Evolutionary conservation across 2,113 vertebrate species (phyloP).

Genomic region (Psittacula cyanocephala): DNA sequence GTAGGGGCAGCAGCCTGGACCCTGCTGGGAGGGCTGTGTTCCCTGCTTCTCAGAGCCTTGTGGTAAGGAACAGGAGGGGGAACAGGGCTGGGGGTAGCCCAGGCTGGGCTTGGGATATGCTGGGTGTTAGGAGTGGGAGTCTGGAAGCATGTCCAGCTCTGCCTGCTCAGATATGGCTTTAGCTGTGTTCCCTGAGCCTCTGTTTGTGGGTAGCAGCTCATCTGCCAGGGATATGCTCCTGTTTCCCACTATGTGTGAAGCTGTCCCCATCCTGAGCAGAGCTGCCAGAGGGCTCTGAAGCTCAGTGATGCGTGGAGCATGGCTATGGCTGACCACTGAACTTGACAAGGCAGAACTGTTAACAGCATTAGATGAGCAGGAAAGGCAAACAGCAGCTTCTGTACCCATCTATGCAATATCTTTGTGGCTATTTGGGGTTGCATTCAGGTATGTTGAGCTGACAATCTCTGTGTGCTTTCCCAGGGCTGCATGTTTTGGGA

Average conservation of each 20-base stretch:
- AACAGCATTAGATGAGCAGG: neutral
- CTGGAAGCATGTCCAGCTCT: too few relatives aligned
- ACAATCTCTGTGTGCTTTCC: neutral
- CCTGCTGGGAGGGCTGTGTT: rapidly evolving
- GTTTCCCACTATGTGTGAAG: rapidly evolving
- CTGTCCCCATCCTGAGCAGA: too few relatives aligned
- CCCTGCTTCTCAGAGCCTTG: neutral
- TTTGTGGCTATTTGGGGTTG: neutral
- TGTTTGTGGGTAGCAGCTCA: too few relatives aligned
- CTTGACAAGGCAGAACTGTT: too few relatives aligned
- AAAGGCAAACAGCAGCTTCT: neutral
- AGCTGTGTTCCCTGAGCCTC: neutral
- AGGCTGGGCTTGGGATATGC: neutral
- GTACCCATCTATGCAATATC: neutral
- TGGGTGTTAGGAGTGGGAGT: neutral
- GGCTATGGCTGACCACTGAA: neutral
- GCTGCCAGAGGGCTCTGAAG: neutral
- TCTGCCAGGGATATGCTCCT: rapidly evolving
- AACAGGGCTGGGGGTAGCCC: too few relatives aligned
- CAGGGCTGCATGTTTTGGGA: rapidly evolving
- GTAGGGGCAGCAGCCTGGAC: rapidly evolving
- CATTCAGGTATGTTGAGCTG: rapidly evolving
- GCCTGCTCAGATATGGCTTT: rapidly evolving
- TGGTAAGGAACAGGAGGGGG: rapidly evolving
- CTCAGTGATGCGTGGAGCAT: rapidly evolving